A percentile compares a stretch with the other conserved stretches of the same genome.
These are phyloP conservation scores for Torymus tubicola DNA, from an alignment of 2,888 invertebrate genomes.

Conservation along the genomic window DNA sequence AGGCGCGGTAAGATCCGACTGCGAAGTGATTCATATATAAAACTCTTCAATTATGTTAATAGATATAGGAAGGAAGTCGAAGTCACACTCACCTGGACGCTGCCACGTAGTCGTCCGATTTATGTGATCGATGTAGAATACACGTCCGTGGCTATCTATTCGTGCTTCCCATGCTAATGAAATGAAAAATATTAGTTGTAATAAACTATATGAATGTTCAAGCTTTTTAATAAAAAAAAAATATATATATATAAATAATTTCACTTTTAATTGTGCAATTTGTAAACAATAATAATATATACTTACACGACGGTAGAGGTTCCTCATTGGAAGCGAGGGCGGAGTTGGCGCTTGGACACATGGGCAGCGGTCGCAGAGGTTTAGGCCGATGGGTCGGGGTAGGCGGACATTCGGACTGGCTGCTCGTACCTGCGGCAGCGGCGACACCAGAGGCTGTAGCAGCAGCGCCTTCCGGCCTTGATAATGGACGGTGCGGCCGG, in stretches of 20 bases:
- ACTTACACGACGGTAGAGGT: constrained; percentile 89
- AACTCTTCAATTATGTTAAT: too few relatives aligned
- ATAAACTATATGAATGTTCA: neutral
- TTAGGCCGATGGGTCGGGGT: constrained; percentile 92
- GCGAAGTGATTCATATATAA: too few relatives aligned
- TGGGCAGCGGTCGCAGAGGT: constrained; percentile 79
- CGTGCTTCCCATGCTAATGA: constrained; percentile 96
- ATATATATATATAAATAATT: constrained; percentile 25
- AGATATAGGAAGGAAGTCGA: too few relatives aligned
- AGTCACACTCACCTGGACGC: constrained; percentile 79
- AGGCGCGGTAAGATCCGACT: too few relatives aligned
- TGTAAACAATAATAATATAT: neutral
- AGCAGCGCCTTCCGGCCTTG: constrained; percentile 78
- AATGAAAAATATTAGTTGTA: neutral
- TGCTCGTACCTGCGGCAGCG: constrained; percentile 66
- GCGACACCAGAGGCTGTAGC: constrained; percentile 69
- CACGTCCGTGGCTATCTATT: constrained; percentile 96
- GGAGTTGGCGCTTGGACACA: constrained; percentile 71
- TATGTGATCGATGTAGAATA: constrained; percentile 98
- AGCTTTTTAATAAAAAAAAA: constrained; percentile 4
- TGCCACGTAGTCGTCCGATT: constrained; percentile 98
- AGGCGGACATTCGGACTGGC: constrained; percentile 86
- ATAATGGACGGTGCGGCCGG: constrained; percentile 73
- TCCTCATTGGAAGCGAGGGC: constrained; percentile 79
- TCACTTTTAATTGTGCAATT: constrained; percentile 1